A percentile compares a stretch with the other conserved stretches of the same genome.
These are phyloP conservation scores for Eulemur albifrons DNA, from an alignment of 2,797 vertebrate genomes.

Conservation along the genomic window DNA sequence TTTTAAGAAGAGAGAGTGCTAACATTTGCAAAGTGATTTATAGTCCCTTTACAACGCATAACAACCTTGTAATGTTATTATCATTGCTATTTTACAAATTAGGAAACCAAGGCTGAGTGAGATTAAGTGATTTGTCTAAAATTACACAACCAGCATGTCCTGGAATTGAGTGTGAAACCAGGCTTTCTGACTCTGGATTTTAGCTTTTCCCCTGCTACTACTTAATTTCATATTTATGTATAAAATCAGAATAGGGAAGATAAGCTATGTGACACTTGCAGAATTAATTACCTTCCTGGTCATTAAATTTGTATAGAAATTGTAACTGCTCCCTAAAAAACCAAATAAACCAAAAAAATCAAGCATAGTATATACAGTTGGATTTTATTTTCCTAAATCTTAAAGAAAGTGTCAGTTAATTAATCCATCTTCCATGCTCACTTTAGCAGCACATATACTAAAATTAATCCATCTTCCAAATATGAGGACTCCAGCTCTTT, in stretches of 20 bases:
- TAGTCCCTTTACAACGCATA: neutral
- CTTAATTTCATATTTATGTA: neutral
- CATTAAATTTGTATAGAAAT: neutral
- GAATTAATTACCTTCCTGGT: neutral
- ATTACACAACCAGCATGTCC: neutral
- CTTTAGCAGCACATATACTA: no score
- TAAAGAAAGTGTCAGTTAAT: neutral
- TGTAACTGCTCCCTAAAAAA: neutral
- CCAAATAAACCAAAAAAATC: neutral
- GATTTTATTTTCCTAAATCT: neutral
- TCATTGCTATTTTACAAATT: conserved; percentile 6
- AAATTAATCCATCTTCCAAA: neutral
- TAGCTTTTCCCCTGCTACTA: neutral
- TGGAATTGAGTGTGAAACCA: neutral
- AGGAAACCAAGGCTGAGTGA: neutral
- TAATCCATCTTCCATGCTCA: neutral
- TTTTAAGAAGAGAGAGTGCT: neutral
- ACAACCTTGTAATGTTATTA: neutral
- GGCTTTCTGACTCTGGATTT: neutral
- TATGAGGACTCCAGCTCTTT: neutral
- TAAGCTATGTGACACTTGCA: neutral
- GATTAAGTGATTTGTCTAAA: neutral
- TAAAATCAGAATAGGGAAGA: neutral
- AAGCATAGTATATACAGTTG: neutral
- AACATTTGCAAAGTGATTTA: conserved; percentile 32